phyloP scores from a whole-genome alignment of 2,888 invertebrate genomes.

The Globia sparganii region DNA sequence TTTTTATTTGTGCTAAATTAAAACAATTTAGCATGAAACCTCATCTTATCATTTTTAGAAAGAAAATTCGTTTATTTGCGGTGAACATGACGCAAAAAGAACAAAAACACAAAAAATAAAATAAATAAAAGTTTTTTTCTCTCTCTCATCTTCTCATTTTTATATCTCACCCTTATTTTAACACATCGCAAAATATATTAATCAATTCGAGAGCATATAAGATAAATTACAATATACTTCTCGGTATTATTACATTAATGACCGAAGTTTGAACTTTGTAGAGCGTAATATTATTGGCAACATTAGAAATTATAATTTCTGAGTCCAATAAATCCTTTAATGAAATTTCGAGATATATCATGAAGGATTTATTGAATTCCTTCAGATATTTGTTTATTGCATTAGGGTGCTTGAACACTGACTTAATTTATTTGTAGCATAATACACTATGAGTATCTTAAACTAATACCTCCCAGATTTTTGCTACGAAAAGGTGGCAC shows the following conservation, averaged over 20 bases:
- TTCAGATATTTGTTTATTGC: conserved; percentile 4
- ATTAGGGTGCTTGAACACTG: background rate
- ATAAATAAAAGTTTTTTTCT: no score
- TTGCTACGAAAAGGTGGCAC: background rate
- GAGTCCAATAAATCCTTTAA: no score
- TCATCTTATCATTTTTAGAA: no score
- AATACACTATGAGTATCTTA: background rate
- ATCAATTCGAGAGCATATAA: background rate
- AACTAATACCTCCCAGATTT: background rate
- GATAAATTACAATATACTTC: background rate
- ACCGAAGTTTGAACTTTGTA: conserved; percentile 19
- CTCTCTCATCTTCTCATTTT: no score
- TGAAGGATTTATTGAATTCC: conserved; percentile 4
- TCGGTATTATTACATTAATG: conserved; percentile 6
- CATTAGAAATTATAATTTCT: conserved; percentile 2
- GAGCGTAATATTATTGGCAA: conserved; percentile 5
- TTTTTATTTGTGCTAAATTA: background rate
- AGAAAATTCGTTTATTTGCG: no score
- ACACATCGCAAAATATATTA: background rate
- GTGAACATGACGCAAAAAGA: no score
- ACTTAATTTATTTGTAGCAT: background rate
- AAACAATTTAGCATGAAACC: no score
- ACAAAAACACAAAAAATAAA: no score
- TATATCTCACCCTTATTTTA: background rate
- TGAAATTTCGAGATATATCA: background rate